Conservation (phyloP, 2,888 invertebrate genomes). For the Cheilosia vernalis region DNA sequence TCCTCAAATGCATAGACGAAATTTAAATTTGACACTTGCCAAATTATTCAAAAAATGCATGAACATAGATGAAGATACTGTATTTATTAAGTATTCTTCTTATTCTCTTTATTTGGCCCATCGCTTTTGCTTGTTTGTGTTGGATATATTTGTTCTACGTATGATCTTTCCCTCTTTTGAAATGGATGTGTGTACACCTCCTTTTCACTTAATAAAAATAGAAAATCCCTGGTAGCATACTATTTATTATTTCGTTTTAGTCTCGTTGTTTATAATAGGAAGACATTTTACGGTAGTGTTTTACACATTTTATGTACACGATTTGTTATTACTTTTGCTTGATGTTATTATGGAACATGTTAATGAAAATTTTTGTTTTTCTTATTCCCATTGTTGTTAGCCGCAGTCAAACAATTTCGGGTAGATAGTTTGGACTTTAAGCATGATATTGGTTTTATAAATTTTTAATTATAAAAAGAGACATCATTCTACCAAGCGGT, state of each 20-base stretch:
- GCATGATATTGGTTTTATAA: no score
- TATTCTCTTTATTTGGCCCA: constrained; percentile 34
- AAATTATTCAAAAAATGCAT: constrained; percentile 60
- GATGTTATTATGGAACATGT: not conserved
- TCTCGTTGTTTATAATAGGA: constrained; percentile 46
- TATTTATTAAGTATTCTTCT: constrained; percentile 27
- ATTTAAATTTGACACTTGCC: constrained; percentile 67
- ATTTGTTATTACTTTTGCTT: not conserved
- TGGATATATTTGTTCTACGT: constrained; percentile 42
- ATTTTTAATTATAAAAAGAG: no score
- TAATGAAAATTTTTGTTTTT: no score
- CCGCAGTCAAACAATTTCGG: no score
- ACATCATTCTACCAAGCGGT: no score
- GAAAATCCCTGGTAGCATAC: constrained; percentile 59
- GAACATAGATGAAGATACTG: constrained; percentile 31
- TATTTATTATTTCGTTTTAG: constrained; percentile 43
- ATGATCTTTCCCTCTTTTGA: constrained; percentile 20
- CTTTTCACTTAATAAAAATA: constrained; percentile 64
- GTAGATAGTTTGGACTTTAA: no score
- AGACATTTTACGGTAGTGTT: constrained; percentile 22
- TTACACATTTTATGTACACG: not conserved
- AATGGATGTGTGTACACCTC: constrained; percentile 33
- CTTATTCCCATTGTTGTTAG: not conserved
- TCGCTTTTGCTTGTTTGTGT: constrained; percentile 31
- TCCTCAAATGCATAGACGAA: constrained; percentile 46